Percentiles rank a stretch among this genome's conserved stretches.
phyloP scores from a whole-genome alignment of 2,888 invertebrate species.

The Eurois occulta region DNA sequence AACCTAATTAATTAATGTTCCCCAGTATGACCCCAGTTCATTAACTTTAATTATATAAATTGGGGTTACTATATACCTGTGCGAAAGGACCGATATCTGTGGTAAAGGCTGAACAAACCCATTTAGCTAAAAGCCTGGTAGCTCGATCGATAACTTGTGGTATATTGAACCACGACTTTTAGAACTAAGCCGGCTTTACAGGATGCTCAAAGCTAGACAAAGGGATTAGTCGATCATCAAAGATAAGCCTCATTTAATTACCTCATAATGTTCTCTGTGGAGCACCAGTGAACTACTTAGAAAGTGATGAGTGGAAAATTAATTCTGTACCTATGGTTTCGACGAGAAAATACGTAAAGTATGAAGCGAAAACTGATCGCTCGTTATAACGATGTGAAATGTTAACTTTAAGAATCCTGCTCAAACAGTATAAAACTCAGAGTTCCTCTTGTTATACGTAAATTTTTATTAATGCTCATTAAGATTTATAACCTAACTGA shows the following conservation, averaged over 20 bases:
- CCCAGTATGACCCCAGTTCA: neutral
- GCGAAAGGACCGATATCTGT: constrained; percentile 20
- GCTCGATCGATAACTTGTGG: constrained; percentile 3
- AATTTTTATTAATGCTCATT: neutral
- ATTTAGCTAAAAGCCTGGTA: constrained; percentile 39
- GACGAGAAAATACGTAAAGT: neutral
- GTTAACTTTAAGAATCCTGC: neutral
- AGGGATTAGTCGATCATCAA: neutral
- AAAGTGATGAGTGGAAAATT: neutral
- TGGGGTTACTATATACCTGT: neutral
- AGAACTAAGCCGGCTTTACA: constrained; percentile 1
- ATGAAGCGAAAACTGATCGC: neutral
- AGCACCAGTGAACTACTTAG: neutral
- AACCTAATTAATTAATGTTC: constrained; percentile 2
- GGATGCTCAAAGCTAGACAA: neutral
- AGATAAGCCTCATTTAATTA: neutral
- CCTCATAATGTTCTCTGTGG: too few relatives aligned
- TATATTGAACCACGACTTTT: neutral
- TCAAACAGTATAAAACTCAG: too few relatives aligned
- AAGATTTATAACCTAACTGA: neutral
- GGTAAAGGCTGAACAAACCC: constrained; percentile 8
- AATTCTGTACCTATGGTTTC: neutral
- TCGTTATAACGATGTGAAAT: neutral
- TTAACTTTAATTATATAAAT: constrained; percentile 27
- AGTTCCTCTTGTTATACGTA: neutral